A percentile compares a stretch with the other conserved stretches of the same genome.
phyloP scores from a whole-genome alignment of 2,797 vertebrate species.

The Chelon auratus region DNA sequence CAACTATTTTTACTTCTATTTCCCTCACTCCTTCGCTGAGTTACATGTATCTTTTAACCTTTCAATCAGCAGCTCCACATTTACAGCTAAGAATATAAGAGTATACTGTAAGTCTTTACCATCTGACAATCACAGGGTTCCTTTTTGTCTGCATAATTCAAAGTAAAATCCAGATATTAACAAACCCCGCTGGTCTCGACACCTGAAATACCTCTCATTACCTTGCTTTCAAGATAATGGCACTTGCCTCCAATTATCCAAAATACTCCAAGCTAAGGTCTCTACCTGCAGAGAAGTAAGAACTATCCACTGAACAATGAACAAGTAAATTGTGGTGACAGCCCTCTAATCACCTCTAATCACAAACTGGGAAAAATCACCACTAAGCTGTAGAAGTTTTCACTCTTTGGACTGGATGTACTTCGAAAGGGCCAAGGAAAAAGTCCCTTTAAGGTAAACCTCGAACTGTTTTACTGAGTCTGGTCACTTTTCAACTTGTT shows the following conservation, averaged over 20 bases:
- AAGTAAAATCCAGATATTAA: background rate
- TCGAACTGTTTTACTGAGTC: background rate
- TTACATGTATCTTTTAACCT: background rate
- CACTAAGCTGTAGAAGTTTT: background rate
- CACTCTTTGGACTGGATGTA: background rate
- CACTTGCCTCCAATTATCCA: background rate
- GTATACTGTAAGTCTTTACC: background rate
- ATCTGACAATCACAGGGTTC: background rate
- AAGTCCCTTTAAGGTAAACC: background rate
- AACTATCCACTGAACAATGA: background rate
- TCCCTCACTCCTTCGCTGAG: background rate
- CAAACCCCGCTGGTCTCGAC: background rate
- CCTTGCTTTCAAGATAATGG: background rate
- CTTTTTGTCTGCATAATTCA: background rate
- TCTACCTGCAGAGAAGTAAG: background rate
- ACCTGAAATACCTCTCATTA: background rate
- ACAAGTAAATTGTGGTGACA: background rate
- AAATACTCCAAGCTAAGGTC: background rate
- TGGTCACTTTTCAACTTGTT: background rate
- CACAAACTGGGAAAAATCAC: background rate
- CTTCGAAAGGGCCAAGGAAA: background rate
- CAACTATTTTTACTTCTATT: background rate
- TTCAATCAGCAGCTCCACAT: background rate
- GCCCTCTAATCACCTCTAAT: conserved; percentile 1
- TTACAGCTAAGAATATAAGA: background rate